Evolutionary conservation across 92 coral and sea anemone genomes (phyloP).

Genomic region (Chrysogorgia sp.): DNA sequence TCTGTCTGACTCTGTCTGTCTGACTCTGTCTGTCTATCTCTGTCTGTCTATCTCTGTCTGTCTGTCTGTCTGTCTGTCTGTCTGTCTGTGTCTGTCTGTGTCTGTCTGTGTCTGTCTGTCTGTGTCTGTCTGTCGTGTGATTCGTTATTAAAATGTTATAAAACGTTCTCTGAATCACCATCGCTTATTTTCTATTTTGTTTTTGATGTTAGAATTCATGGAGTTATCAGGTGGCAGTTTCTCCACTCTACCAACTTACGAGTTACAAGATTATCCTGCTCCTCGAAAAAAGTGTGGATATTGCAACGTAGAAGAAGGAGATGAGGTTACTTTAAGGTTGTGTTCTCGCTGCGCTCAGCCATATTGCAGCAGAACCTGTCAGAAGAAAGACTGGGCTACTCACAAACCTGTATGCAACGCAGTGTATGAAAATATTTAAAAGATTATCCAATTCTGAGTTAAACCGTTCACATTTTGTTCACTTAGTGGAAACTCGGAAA

Average conservation of each 20-base stretch:
- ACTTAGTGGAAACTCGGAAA: too few relatives aligned
- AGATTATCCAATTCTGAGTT: too few relatives aligned
- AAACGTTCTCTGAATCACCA: not conserved
- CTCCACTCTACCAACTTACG: constrained; percentile 35
- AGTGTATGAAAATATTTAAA: constrained; percentile 12
- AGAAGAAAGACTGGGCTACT: constrained; percentile 49
- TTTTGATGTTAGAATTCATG: constrained; percentile 44
- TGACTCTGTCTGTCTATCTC: too few relatives aligned
- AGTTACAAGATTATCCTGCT: constrained; percentile 33
- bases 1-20: too few relatives aligned
- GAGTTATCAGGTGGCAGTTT: constrained; percentile 59
- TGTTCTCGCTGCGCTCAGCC: constrained; percentile 59
- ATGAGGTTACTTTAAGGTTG: constrained; percentile 48
- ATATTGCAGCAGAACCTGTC: constrained; percentile 48
- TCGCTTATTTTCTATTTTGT: not conserved
- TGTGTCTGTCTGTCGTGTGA: not conserved
- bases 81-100: too few relatives aligned
- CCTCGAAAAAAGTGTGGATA: constrained; percentile 51
- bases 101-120: not conserved
- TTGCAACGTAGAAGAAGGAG: constrained; percentile 51
- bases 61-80: too few relatives aligned
- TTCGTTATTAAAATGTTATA: not conserved
- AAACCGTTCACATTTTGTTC: too few relatives aligned
- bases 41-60: too few relatives aligned
- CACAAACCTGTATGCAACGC: constrained; percentile 49